Evolutionary conservation across 2,113 vertebrate species (phyloP).

Genomic region (Phodopus roborovskii): DNA sequence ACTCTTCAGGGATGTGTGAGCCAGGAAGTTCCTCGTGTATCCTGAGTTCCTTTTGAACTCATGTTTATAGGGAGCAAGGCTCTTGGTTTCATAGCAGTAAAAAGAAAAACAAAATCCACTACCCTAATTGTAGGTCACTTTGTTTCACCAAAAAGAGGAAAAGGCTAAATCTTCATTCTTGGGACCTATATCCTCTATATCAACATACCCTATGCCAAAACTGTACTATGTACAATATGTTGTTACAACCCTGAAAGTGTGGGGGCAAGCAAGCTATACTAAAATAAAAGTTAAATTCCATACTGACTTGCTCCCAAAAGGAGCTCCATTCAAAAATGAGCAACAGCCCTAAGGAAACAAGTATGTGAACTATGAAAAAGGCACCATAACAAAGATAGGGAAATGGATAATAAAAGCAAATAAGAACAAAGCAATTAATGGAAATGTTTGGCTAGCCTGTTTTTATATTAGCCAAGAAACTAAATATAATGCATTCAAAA

Average conservation of each 20-base stretch:
- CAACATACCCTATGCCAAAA: neutral
- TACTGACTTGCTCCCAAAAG: neutral
- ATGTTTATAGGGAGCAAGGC: neutral
- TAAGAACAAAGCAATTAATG: neutral
- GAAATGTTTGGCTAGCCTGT: neutral
- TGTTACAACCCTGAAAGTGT: neutral
- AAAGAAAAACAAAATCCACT: neutral
- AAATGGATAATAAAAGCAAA: neutral
- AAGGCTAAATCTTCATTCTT: neutral
- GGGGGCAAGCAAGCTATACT: neutral
- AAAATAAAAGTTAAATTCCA: neutral
- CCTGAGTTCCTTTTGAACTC: neutral
- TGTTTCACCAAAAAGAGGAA: neutral
- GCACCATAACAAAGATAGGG: neutral
- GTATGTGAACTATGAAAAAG: neutral
- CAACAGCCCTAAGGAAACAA: neutral
- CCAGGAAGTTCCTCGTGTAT: neutral
- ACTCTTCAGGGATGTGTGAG: neutral
- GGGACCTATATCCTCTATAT: neutral
- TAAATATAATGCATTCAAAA: slow-evolving; percentile 22
- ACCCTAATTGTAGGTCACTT: neutral
- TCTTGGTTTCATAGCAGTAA: neutral
- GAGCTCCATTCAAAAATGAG: slow-evolving; percentile 36
- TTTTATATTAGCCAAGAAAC: neutral
- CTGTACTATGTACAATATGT: neutral